phyloP scores from a whole-genome alignment of 2,888 invertebrate genomes.

The Drymonia ruficornis region DNA sequence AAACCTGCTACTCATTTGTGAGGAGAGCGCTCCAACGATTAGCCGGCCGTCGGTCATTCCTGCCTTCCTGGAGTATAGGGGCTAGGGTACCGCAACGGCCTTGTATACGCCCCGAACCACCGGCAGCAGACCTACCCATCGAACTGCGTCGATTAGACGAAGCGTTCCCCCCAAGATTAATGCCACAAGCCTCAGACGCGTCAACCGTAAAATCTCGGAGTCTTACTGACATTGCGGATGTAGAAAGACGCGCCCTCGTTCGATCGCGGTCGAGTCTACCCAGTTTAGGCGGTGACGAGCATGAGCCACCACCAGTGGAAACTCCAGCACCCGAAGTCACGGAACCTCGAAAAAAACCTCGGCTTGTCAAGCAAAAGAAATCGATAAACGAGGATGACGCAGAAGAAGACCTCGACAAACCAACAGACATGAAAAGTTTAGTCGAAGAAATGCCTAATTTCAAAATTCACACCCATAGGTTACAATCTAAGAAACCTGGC shows the following conservation, averaged over 20 bases:
- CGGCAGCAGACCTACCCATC: conserved; percentile 92
- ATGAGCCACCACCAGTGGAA: conserved; percentile 54
- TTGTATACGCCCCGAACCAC: conserved; percentile 91
- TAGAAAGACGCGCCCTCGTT: conserved; percentile 88
- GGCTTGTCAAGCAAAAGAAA: conserved; percentile 94
- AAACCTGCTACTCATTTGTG: conserved; percentile 97
- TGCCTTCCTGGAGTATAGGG: conserved; percentile 90
- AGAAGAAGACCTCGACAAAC: conserved; percentile 86
- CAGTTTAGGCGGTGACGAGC: conserved; percentile 83
- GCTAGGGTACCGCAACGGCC: conserved; percentile 63
- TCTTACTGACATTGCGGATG: conserved; percentile 92
- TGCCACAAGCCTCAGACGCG: conserved; percentile 82
- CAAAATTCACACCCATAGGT: conserved; percentile 78
- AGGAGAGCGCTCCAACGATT: conserved; percentile 94
- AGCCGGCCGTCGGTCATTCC: conserved; percentile 90
- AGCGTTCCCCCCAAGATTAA: conserved; percentile 77
- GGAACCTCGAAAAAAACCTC: conserved; percentile 87
- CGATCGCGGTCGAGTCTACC: conserved; percentile 91
- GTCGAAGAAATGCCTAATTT: conserved; percentile 88
- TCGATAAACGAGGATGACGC: conserved; percentile 91
- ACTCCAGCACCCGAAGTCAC: conserved; percentile 56
- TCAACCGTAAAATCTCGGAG: conserved; percentile 92
- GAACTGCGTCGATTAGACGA: conserved; percentile 91
- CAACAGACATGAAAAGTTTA: conserved; percentile 88
- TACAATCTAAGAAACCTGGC: conserved; percentile 82